Conservation (phyloP, 2,797 vertebrate genomes). For the Acanthornis magna region DNA sequence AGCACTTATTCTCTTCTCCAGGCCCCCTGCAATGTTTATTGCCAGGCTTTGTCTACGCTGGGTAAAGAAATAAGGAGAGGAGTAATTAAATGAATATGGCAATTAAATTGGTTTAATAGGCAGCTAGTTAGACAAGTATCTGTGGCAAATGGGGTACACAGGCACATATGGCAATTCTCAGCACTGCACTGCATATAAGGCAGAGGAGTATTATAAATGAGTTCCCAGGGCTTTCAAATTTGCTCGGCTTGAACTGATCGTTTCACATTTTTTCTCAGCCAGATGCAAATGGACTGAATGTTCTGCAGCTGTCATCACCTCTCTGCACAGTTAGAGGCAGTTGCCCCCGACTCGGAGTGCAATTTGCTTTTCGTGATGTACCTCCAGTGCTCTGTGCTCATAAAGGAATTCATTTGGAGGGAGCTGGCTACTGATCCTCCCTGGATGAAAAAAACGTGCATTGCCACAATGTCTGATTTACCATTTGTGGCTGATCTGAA, state of each 20-base stretch:
- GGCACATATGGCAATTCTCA: conserved; percentile 25
- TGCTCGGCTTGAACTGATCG: neutral
- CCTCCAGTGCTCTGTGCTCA: conserved; percentile 37
- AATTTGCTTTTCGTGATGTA: conserved; percentile 37
- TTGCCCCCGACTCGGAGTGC: conserved; percentile 36
- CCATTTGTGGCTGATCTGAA: neutral
- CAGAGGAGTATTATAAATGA: conserved; percentile 21
- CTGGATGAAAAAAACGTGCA: neutral
- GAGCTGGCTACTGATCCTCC: conserved; percentile 35
- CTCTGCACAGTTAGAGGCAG: neutral
- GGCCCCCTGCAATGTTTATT: conserved; percentile 23
- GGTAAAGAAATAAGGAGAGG: neutral
- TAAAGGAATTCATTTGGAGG: conserved; percentile 35
- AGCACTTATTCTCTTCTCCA: conserved; percentile 48
- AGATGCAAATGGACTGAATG: conserved; percentile 22
- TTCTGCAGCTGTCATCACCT: conserved; percentile 53
- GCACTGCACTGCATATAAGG: neutral
- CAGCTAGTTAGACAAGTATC: conserved; percentile 24
- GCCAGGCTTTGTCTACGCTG: conserved; percentile 37
- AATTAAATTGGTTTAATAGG: conserved; percentile 16
- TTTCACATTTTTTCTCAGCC: conserved; percentile 16
- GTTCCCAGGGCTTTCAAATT: neutral
- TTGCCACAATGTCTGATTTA: conserved; percentile 14
- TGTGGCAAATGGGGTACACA: conserved; percentile 1
- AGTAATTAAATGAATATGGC: conserved; percentile 33